Base-by-base conservation (phyloP, 2,888 invertebrate genomes). In the Teleogryllus oceanicus region DNA sequence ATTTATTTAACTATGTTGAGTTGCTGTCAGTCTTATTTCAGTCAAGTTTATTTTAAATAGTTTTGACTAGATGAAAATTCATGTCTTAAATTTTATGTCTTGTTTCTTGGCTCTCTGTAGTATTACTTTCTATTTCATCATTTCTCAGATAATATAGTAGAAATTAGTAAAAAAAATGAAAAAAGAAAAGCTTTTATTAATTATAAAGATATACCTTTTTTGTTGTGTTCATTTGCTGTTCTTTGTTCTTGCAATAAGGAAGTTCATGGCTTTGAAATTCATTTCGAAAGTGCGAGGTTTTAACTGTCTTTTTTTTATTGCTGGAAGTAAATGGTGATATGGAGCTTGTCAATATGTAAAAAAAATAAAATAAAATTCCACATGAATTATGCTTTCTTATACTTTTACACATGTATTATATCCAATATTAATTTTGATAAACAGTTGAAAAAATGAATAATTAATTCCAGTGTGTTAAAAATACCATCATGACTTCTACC, bases 91-190 rank as follows among this genome's bases (percentile, higher is more conserved):
- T 62, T n/a, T n/a, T 62, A 62, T 12, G 4, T 62, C 13, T 16
- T 62, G n/a, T 62, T 62, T n/a, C n/a, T 62, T 62, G 62, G n/a
- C 62, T 62, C 62, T 62, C 62, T 62, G 12, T 13, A 16, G 62
- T 62, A 18, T 62, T 62, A 62, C n/a, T 13, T 62, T 62, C n/a
- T 18, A 62, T 62, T 62, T 62, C n/a, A 62, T 4, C 11, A 13
- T 62, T 62, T 62, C n/a, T 62, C n/a, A 62, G n/a, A 62, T n/a
- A 13, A 62, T n/a, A 62, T 62, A 62, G 62, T 62, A 62, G n/a
- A 62, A 18, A 62, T 62, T 18, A 62, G 62, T 18, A 5, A n/a
- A n/a, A 18, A 62, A 62, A 18, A 18, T 5, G 62, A 4, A 16
- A 18, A 18, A 62, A 62, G 5, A n/a, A 8, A 18, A 62, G 62